These are phyloP conservation scores for Parapristionchus giblindavisi DNA, from an alignment of 2,888 invertebrate genomes.

Conservation along the genomic window DNA sequence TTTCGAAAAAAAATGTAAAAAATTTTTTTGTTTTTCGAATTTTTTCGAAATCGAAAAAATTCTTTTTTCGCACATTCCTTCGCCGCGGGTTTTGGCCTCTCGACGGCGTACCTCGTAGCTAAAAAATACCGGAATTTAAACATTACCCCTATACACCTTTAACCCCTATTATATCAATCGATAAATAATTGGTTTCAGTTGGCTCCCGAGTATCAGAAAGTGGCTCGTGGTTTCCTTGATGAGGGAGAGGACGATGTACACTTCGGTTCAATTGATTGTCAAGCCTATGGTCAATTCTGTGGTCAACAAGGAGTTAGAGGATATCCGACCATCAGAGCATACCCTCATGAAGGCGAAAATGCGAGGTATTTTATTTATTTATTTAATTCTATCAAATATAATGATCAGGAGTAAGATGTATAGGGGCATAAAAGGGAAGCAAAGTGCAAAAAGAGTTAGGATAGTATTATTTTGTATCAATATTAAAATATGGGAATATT, in stretches of 20 bases:
- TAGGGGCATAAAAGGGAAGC: no score
- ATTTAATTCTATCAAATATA: neutral
- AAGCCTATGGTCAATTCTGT: slow-evolving; percentile 75
- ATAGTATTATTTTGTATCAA: no score
- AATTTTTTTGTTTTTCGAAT: neutral
- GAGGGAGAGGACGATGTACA: slow-evolving; percentile 48
- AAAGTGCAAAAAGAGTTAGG: no score
- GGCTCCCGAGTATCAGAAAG: slow-evolving; percentile 78
- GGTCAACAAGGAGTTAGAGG: slow-evolving; percentile 75
- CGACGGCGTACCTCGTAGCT: no score
- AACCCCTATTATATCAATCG: neutral
- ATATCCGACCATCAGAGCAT: slow-evolving; percentile 77
- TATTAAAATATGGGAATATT: no score
- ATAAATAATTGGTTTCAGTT: slow-evolving; percentile 67
- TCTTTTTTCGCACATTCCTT: neutral
- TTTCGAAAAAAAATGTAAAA: neutral
- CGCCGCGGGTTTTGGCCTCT: no score
- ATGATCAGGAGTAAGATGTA: no score
- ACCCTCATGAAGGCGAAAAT: neutral
- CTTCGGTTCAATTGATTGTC: slow-evolving; percentile 76
- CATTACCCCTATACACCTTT: neutral
- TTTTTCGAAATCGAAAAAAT: neutral
- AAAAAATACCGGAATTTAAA: neutral
- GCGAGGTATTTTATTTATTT: no score
- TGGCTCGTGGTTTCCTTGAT: slow-evolving; percentile 72